These are phyloP conservation scores for Pardosa pseudoannulata DNA, from an alignment of 2,888 invertebrate genomes.

Conservation along the genomic window DNA sequence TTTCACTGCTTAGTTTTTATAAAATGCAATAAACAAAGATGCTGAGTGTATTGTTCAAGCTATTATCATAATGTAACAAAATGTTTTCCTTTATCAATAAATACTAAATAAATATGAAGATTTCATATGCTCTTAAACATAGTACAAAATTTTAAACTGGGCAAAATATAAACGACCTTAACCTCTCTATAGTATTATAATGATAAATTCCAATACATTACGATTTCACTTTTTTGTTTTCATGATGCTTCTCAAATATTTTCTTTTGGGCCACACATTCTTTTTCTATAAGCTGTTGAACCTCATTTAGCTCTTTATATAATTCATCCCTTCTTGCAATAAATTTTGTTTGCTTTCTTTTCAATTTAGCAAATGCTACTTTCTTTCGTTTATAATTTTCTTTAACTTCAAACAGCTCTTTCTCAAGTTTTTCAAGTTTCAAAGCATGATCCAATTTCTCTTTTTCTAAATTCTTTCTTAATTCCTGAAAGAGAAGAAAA, in stretches of 20 bases:
- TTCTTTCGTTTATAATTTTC: conserved; percentile 25
- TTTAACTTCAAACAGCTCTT: conserved; percentile 48
- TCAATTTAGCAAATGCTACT: conserved; percentile 26
- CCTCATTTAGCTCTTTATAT: background rate
- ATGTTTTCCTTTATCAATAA: too few species aligned
- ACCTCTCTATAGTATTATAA: too few species aligned
- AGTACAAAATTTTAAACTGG: too few species aligned
- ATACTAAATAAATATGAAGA: too few species aligned
- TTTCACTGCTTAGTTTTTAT: too few species aligned
- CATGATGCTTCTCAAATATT: background rate
- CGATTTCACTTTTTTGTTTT: background rate
- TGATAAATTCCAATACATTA: too few species aligned
- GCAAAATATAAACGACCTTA: too few species aligned
- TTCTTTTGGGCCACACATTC: conserved; percentile 13
- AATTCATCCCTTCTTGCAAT: conserved; percentile 18
- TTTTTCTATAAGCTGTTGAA: conserved; percentile 11
- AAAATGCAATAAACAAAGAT: too few species aligned
- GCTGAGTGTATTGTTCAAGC: too few species aligned
- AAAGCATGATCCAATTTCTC: background rate
- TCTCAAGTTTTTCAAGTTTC: conserved; percentile 26
- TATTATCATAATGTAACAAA: too few species aligned
- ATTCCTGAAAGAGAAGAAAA: background rate
- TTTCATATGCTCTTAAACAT: too few species aligned
- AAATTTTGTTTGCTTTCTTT: conserved; percentile 20
- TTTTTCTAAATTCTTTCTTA: background rate